phyloP scores from a whole-genome alignment of 2,113 vertebrate species.

The Trinectes maculatus region DNA sequence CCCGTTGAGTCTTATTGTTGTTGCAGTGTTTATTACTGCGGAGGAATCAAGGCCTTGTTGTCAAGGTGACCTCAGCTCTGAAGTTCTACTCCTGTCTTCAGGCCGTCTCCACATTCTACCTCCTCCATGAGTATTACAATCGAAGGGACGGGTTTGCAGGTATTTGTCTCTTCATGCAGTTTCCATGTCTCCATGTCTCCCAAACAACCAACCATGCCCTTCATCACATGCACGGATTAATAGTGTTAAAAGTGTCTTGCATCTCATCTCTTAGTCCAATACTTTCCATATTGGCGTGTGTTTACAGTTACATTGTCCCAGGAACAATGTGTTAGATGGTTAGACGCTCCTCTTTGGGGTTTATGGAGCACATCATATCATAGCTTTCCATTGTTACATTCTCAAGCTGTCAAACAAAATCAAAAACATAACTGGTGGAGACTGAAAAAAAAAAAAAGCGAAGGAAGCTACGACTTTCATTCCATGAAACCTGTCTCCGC shows the following conservation, averaged over 20 bases:
- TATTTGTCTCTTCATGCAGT: constrained; percentile 63
- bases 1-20: constrained; percentile 28
- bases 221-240: constrained; percentile 80
- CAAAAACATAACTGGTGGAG: neutral
- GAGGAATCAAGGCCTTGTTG: constrained; percentile 8
- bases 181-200: constrained; percentile 65
- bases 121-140: constrained; percentile 31
- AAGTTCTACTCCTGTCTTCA: neutral
- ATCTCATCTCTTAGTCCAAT: constrained; percentile 64
- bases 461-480: constrained; percentile 81
- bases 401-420: constrained; percentile 69
- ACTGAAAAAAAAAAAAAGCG: constrained; percentile 45
- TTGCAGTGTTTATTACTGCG: constrained; percentile 26
- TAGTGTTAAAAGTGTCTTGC: constrained; percentile 71
- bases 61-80: constrained; percentile 19
- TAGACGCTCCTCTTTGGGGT: constrained; percentile 73
- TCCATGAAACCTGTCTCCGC: constrained; percentile 74
- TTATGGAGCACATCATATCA: constrained; percentile 79
- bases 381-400: constrained; percentile 77
- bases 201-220: constrained; percentile 80
- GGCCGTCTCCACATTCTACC: constrained; percentile 30
- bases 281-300: constrained; percentile 72
- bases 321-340: constrained; percentile 67
- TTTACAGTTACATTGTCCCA: constrained; percentile 73
- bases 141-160: constrained; percentile 22